These are phyloP conservation scores for Sebastolobus alascanus DNA, from an alignment of 2,797 vertebrate species.

Conservation along the genomic window DNA sequence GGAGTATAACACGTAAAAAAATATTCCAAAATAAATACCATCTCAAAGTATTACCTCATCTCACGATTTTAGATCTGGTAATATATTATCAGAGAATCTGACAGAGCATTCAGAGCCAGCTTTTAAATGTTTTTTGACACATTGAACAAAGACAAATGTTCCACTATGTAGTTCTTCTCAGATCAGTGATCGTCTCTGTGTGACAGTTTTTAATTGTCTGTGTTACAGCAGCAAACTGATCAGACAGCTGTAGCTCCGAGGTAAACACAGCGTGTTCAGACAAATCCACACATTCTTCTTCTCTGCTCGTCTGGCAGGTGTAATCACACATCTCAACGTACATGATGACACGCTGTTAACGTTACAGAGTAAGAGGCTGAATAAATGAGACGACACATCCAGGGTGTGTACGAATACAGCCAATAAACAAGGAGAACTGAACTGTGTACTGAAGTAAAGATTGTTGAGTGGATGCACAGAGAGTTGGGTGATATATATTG, in stretches of 20 bases:
- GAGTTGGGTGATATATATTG: not conserved
- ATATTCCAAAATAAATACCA: not conserved
- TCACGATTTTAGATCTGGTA: not conserved
- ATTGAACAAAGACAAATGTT: not conserved
- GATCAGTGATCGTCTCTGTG: not conserved
- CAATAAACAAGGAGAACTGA: not conserved
- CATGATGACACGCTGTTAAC: not conserved
- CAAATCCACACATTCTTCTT: constrained; percentile 58
- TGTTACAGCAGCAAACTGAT: not conserved
- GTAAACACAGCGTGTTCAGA: constrained; percentile 59
- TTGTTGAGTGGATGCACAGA: no score
- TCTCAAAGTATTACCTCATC: not conserved
- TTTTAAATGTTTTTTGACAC: not conserved
- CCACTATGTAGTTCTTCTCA: not conserved
- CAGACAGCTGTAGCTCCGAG: constrained; percentile 24
- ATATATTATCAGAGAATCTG: not conserved
- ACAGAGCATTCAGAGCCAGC: not conserved
- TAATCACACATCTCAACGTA: not conserved
- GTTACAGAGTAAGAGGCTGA: not conserved
- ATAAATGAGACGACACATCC: not conserved
- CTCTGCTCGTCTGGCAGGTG: constrained; percentile 48
- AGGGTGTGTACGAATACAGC: not conserved
- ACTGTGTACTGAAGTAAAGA: no score
- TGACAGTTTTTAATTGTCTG: not conserved
- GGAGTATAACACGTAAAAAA: not conserved